Base-by-base conservation (phyloP, 2,113 vertebrate species). In the Xiphias gladius region DNA sequence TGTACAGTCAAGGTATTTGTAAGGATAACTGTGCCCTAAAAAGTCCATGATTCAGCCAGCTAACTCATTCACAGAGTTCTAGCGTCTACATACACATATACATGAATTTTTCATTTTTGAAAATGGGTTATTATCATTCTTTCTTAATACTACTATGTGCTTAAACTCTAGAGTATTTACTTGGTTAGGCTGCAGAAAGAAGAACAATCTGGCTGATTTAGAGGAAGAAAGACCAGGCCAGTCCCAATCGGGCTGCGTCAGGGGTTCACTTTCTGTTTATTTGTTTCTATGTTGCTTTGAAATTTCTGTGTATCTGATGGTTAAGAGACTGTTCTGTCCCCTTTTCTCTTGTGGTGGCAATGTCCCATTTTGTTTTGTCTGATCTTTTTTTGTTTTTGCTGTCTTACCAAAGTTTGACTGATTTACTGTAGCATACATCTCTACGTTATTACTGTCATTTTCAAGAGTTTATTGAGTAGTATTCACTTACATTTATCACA, bases 341-440 rank as follows among this genome's bases (percentile, higher is more conserved):
- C 5, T 77, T 39, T 58, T 58, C 26, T 20, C 1, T 28, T 55
- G 5, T 39, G 46, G 0, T 19, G 24, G 8, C 52, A 13, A 10
- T 73, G 63, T 73, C 39, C 19, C 48, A 10, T 70, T 73, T 67
- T 71, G 43, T 62, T 69, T 70, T 74, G 28, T 46, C 46, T 72
- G 26, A 30, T 70, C 58, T 1, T 2, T 73, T 58, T 76, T 64
- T 46, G 5, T 17, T 6, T 30, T 46, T 63, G 43, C 37, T 72
- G 6, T 48, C 68, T 22, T 54, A 41, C 62, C 0, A 39, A 74
- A n/a, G 7, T 19, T 58, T n/a, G 22, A 41, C 50, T 32, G 30
- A 59, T 59, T 2, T 26, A 0, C 24, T 63, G 32, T 43, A 24
- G 14, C 19, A 63, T 61, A 14, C 22, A 70, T 8, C n/a, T 71